Base-by-base conservation (phyloP, 2,113 vertebrate species). In the Hypocryptadius cinnamomeus region DNA sequence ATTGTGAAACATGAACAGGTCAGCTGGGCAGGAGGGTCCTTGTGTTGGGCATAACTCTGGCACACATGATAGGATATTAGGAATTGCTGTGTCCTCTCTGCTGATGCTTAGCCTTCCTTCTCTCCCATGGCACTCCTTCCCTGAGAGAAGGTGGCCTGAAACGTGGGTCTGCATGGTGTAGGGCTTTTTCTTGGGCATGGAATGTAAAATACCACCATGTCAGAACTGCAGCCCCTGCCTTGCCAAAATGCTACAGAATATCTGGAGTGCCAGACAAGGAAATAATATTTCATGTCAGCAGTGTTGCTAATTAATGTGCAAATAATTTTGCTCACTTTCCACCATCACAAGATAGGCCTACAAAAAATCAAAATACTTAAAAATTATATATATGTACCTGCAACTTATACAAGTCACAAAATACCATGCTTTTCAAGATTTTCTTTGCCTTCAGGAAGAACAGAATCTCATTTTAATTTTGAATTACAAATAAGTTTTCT, bases 391-490 rank as follows among this genome's bases (percentile, higher is more conserved):
- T 81, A 48, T 42, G 22, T 0, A 5, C 9, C 33, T 68, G 44
- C n/a, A 57, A 74, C 39, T 90, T 92, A 27, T 45, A 39, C 25
- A 24, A 82, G 50, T 56, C 31, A 45, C 21, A 82, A 47, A 18
- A 80, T 71, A 60, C 61, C 37, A 65, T 78, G 37, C 79, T 90
- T 95, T 89, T 90, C 79, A 90, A 79, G 50, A 77, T 85, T 90
- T 86, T 85, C 21, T 87, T 92, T 86, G 37, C 76, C 48, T 85
- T 56, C 51, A 56, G 64, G 63, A 78, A 78, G 54, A 85, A 64
- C 21, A 44, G 76, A 90, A 88, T 78, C 37, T 90, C 40, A 77
- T 87, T 94, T 96, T 85, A 48, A 60, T 91, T 92, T 90, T 85
- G 57, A 78, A 74, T 53, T 48, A 90, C 85, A 93, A 79, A 42